Evolutionary conservation across 2,888 invertebrate genomes (phyloP).

Genomic region (Limenitis arthemis): DNA sequence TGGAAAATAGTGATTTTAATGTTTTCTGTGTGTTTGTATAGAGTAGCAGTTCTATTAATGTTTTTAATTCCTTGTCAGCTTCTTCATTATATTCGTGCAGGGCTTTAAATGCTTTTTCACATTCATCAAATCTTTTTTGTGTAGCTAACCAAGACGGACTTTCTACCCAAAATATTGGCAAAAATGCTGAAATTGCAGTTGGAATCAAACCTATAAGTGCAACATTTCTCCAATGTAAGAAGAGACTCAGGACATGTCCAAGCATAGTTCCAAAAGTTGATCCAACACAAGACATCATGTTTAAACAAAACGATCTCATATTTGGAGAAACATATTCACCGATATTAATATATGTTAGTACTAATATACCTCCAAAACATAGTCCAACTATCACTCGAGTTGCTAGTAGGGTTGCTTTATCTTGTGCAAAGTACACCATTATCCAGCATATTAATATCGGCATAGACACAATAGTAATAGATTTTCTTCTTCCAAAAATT

Average conservation of each 20-base stretch:
- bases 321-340: constrained; percentile 19
- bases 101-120: constrained; percentile 12
- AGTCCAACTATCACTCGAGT: constrained; percentile 18
- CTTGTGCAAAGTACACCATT: constrained; percentile 19
- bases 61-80: constrained; percentile 18
- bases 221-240: constrained; percentile 20
- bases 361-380: constrained; percentile 14
- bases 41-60: too few species aligned
- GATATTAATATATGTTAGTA: constrained; percentile 9
- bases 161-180: constrained; percentile 21
- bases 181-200: constrained; percentile 8
- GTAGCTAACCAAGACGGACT: constrained; percentile 23
- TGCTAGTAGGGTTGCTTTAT: constrained; percentile 8
- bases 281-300: constrained; percentile 12
- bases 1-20: too few species aligned
- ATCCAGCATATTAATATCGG: constrained; percentile 18
- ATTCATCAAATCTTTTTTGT: constrained; percentile 17
- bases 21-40: too few species aligned
- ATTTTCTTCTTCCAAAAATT: constrained; percentile 15
- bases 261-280: constrained; percentile 5
- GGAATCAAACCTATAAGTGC: constrained; percentile 18
- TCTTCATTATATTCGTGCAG: constrained; percentile 5
- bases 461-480: constrained; percentile 9
- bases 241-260: constrained; percentile 17
- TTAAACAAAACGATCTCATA: constrained; percentile 15